phyloP scores from a whole-genome alignment of 2,113 vertebrate genomes.

The Thryonomys swinderianus region DNA sequence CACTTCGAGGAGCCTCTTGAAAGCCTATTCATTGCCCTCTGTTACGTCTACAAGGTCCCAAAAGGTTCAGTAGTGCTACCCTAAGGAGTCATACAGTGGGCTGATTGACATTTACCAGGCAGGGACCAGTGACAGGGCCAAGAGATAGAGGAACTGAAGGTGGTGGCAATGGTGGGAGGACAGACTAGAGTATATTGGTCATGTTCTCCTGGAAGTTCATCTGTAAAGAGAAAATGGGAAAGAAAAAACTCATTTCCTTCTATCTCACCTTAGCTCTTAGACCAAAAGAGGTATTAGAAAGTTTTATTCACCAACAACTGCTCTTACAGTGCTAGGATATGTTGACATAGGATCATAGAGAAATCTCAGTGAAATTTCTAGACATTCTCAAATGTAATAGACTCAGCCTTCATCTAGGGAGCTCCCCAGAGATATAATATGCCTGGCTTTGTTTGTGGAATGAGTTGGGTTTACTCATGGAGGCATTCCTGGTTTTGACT shows the following conservation, averaged over 20 bases:
- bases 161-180: neutral
- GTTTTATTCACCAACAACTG: neutral
- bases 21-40: neutral
- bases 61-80: neutral
- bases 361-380: neutral
- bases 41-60: neutral
- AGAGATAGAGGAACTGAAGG: neutral
- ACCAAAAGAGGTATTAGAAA: neutral
- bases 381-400: neutral
- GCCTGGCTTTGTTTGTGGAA: neutral
- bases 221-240: neutral
- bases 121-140: neutral
- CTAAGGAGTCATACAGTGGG: neutral
- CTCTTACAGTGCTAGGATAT: neutral
- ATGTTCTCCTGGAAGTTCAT: neutral
- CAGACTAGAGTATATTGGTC: neutral
- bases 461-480: neutral
- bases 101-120: neutral
- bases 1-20: neutral
- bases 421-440: neutral
- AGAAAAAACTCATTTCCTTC: slow-evolving; percentile 3
- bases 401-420: neutral
- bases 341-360: neutral
- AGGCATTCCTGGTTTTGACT: neutral
- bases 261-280: slow-evolving; percentile 13